Base-by-base conservation (phyloP, 2,797 vertebrate genomes). In the Anas bernieri region DNA sequence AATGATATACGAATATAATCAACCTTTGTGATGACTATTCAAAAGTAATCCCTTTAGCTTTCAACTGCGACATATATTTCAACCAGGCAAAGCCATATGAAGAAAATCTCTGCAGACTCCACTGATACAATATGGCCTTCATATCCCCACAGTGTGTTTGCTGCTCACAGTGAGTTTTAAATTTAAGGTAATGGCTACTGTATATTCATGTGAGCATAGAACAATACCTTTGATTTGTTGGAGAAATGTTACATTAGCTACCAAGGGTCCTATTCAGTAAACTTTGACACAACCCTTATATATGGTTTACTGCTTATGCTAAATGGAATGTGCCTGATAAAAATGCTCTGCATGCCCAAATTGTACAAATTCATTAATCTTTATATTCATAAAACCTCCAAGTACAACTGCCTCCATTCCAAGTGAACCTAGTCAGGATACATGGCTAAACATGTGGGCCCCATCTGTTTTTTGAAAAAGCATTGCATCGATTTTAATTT, bases 1-100 rank as follows among this genome's bases (percentile, higher is more conserved):
- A 98, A 98, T 99, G 98, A 99, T 98, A 98, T 98, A 98, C 97
- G 98, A 97, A 98, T 97, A 98, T 98, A 99, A 99, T 99, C 98
- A 98, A 98, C 98, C 98, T 98, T 98, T 97, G 96, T 98, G 98
- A 98, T 98, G 98, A 98, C 98, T 98, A 98, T 98, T 98, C 98
- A 97, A 98, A 98, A 98, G 98, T 97, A 98, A 98, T 98, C 97
- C 97, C 97, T 98, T 98, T 97, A 98, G 98, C 97, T 98, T 98
- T 98, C 98, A 98, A 98, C 97, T 96, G 98, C 96, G 95, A 94
- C 96, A 94, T 98, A 98, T 99, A 98, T 98, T 98, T 98, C 98
- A 98, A 96, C 97, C 96, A 96, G 93, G 96, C 95, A 96, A 98
- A 97, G 95, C 93, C 97, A 91, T 98, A 98, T 97, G 98, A 97